Percentiles rank a stretch among this genome's conserved stretches.
Conservation (phyloP, 2,797 vertebrate species). For the Amblyraja radiata region DNA sequence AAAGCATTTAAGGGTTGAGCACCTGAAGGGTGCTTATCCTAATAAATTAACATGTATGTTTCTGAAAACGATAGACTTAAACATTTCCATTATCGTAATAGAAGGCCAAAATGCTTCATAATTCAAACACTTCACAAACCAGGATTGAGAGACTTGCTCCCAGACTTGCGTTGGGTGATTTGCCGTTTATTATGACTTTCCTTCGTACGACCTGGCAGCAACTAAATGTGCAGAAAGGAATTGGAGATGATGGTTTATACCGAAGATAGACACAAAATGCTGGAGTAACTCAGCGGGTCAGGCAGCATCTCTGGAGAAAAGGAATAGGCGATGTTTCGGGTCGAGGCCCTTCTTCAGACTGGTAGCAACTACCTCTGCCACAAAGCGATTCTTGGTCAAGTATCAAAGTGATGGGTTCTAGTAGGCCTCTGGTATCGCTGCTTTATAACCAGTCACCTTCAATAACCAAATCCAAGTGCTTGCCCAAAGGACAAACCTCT, state of each 20-base stretch:
- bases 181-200: too few relatives aligned
- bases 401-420: neutral
- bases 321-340: too few relatives aligned
- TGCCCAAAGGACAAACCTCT: neutral
- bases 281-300: too few relatives aligned
- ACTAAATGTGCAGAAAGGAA: neutral
- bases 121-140: neutral
- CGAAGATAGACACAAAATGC: too few relatives aligned
- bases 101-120: neutral
- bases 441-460: neutral
- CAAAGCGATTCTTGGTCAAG: too few relatives aligned
- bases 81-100: neutral
- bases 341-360: too few relatives aligned
- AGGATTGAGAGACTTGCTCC: neutral
- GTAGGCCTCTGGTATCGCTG: neutral
- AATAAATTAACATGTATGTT: constrained; percentile 6
- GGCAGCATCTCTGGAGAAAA: too few relatives aligned
- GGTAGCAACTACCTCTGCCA: neutral
- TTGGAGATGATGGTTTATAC: too few relatives aligned
- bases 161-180: neutral
- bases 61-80: neutral
- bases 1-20: neutral
- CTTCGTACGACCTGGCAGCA: neutral
- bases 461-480: neutral
- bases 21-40: neutral